Evolutionary conservation across 2,797 vertebrate species (phyloP).

Genomic region (Chelonia mydas): DNA sequence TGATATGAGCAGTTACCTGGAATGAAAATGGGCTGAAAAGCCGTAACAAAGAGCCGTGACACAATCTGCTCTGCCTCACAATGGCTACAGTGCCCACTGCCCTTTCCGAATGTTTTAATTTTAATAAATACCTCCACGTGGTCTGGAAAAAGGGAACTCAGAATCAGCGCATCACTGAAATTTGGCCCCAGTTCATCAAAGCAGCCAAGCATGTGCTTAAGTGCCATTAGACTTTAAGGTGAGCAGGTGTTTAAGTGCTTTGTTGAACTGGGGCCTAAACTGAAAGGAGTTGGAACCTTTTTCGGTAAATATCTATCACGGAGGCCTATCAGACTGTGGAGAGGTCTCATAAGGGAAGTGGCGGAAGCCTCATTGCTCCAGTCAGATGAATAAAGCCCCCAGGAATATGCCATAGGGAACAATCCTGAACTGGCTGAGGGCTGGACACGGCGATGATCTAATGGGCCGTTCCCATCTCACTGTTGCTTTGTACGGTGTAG

Average conservation of each 20-base stretch:
- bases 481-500: not conserved
- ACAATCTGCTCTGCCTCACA: not conserved
- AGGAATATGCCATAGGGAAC: not conserved
- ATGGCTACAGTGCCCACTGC: not conserved
- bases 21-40: not conserved
- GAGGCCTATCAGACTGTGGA: not conserved
- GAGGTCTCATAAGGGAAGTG: not conserved
- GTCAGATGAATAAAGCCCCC: not conserved
- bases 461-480: not conserved
- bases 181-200: not conserved
- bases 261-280: not conserved
- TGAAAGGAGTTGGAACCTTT: not conserved
- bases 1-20: not conserved
- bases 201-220: not conserved
- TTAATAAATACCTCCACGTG: not conserved
- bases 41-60: not conserved
- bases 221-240: not conserved
- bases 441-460: not conserved
- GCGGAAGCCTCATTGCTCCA: not conserved
- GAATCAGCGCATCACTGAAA: not conserved
- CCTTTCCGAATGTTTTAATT: not conserved
- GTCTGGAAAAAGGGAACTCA: not conserved
- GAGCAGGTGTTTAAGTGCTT: not conserved
- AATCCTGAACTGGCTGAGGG: not conserved
- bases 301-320: not conserved